Base-by-base conservation (phyloP, 2,888 invertebrate species). In the Dastarcus helophoroides region DNA sequence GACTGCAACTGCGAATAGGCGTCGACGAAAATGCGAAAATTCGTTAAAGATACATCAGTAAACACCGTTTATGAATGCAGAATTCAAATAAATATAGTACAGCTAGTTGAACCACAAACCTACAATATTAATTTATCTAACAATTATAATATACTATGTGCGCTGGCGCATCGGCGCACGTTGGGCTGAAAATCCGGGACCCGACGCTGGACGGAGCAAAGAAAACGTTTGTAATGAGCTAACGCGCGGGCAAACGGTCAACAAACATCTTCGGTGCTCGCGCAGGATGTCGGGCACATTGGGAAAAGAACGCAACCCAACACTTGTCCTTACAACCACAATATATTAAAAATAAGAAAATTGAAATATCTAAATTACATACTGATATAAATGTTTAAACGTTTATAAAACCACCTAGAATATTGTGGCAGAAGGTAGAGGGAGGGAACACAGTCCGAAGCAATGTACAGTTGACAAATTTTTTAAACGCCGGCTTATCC, bases 281-380 rank as follows among this genome's bases (percentile, higher is more conserved):
- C 38, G 37, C 32, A 42, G 39, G 41, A 41, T 37, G 43, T 46
- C 46, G 44, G 46, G 44, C 44, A 44, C 43, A 46, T 43, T 29
- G 40, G 45, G 43, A 47, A 50, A 41, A 42, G 46, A 53, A 54
- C 47, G 49, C 48, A 56, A 54, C 51, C 50, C 54, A 54, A 53
- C 50, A 48, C 51, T 50, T 44, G 44, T 71, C 71, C 71, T 73
- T 73, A 70, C 73, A 74, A 71, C 74, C 74, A 74, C 73, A 75
- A 73, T 74, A 73, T 71, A 71, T 70, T 69, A 70, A 67, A 69
- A 68, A 69, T 67, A 68, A 67, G 67, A 66, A 65, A 68, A 67
- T 33, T 33, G 14, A 34, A 34, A 10, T 32, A 64, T 67, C 68
- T 69, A 70, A 67, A 52, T 48, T 50, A 51, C 50, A 53, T 39